These are phyloP conservation scores for Pollenia angustigena DNA, from an alignment of 2,888 invertebrate genomes.

Conservation along the genomic window DNA sequence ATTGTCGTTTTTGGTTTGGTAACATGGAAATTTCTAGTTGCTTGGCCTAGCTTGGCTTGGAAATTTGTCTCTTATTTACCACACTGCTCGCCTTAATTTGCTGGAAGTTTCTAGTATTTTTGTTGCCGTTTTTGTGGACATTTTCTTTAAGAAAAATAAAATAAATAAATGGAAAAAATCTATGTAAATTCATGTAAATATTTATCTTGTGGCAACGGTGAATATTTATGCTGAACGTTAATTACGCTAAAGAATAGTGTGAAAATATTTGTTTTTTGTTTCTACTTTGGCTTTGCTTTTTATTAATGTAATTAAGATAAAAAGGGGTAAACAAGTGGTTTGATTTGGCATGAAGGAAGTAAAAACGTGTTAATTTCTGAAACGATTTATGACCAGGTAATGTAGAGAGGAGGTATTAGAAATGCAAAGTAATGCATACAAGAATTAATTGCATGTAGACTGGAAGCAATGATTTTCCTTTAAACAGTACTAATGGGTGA, in stretches of 20 bases:
- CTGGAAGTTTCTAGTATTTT: conserved; percentile 36
- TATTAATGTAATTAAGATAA: conserved; percentile 41
- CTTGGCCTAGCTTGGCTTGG: not conserved
- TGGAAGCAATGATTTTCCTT: no score
- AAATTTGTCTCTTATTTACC: conserved; percentile 50
- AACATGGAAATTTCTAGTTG: conserved; percentile 10
- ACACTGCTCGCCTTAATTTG: conserved; percentile 34
- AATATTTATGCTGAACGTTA: conserved; percentile 65
- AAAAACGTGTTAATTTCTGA: no score
- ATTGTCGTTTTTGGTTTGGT: conserved; percentile 30
- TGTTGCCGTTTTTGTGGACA: not conserved
- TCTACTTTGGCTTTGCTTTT: conserved; percentile 16
- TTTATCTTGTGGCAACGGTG: conserved; percentile 60
- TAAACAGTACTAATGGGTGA: no score
- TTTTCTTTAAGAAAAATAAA: conserved; percentile 2
- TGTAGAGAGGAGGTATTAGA: no score
- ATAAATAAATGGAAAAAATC: conserved; percentile 9
- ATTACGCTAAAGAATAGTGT: conserved; percentile 62
- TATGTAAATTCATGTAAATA: conserved; percentile 65
- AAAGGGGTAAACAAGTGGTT: conserved; percentile 23
- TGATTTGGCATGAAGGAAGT: conserved; percentile 5
- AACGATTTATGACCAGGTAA: no score
- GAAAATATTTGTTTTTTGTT: conserved; percentile 52
- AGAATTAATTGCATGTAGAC: no score
- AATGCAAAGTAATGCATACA: no score